Conservation (phyloP, 2,888 invertebrate species). For the Polydrusus cervinus region DNA sequence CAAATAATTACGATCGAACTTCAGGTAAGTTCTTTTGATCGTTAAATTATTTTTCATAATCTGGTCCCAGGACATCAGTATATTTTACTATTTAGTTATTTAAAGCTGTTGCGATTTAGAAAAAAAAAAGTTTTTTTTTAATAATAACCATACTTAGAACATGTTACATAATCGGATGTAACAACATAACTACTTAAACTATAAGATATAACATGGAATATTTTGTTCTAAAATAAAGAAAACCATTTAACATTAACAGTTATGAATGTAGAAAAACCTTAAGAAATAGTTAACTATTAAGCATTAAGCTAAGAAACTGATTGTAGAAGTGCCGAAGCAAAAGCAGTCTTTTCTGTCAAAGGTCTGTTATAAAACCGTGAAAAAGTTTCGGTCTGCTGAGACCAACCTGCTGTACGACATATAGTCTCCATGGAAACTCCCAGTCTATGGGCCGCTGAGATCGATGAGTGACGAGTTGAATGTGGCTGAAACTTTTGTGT, state of each 20-base stretch:
- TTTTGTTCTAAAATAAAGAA: too few species aligned
- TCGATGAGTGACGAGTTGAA: neutral
- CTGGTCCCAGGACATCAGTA: constrained; percentile 10
- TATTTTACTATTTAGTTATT: constrained; percentile 1
- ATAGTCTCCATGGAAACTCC: neutral
- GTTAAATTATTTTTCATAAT: neutral
- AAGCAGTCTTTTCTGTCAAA: neutral
- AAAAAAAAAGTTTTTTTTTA: too few species aligned
- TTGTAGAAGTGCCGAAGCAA: neutral
- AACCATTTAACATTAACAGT: too few species aligned
- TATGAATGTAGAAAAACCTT: too few species aligned
- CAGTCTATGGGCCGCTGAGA: neutral
- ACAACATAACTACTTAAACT: neutral
- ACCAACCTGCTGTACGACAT: neutral
- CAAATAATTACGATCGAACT: too few species aligned
- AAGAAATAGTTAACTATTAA: too few species aligned
- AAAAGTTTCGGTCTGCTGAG: neutral
- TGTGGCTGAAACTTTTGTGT: neutral
- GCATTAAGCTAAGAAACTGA: too few species aligned
- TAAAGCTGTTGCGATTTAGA: constrained; percentile 7
- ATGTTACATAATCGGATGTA: neutral
- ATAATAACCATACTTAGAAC: neutral
- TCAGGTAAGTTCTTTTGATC: too few species aligned
- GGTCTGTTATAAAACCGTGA: neutral
- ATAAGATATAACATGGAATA: too few species aligned